Evolutionary conservation across 2,888 invertebrate species (phyloP), one percentile per base, ranked within the genome.

Genomic region (Diplazon laetatorius): DNA sequence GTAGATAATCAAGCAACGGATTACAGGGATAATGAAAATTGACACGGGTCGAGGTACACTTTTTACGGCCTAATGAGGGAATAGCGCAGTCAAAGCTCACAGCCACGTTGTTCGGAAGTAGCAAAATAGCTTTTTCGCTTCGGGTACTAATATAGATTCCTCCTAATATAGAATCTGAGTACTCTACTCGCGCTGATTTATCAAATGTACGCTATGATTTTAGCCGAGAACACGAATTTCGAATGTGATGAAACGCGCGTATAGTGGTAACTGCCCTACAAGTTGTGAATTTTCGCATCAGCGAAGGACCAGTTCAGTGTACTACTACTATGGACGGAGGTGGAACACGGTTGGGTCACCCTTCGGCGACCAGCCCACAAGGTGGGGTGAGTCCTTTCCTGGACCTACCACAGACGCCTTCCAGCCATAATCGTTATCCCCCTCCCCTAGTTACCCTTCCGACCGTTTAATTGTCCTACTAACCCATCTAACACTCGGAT

Each of bases 271-370:
- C 88, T 89, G 88, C 87, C 85, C 87, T 84, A 46, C 37, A 30
- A 25, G 70, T 78, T 87, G 85, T 87, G 85, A 85, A 88, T 87
- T 87, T 87, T 86, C 3, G 84, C 81, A 87, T 86, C 86, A 87
- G 83, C 84, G 83, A 82, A 86, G 70, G 60, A 75, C 16, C 73
- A 59, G 18, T 75, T 50, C 44, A 44, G 35, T 55, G 70, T 42
- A 44, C 44, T 8, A 37, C 44, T 55, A 44, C 20, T 46, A 57
- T 75, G 30, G 20, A 69, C 68, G 63, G 63, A 44, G 46, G 30
- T 55, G 63, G 55, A 73, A 60, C 65, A 66, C 55, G 55, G 74
- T 82, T 84, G 84, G 82, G 82, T 85, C 86, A 87, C 87, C 87
- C 86, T 87, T 85, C 81, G 83, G 63, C 78, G 82, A 78, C 82